phyloP scores from a whole-genome alignment of 2,113 vertebrate species.

The Formicarius rufipectus region DNA sequence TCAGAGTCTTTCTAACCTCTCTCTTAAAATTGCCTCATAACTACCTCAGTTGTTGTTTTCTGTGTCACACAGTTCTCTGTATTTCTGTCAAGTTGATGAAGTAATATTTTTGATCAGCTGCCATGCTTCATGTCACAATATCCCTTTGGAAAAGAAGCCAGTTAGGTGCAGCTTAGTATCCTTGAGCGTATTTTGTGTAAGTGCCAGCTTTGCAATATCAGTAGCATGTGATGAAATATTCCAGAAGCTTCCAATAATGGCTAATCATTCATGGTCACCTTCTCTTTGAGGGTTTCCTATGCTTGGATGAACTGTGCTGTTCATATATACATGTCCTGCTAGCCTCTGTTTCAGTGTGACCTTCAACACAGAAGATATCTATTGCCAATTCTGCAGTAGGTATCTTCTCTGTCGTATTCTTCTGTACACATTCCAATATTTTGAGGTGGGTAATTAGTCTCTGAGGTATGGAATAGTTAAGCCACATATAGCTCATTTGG shows the following conservation, averaged over 20 bases:
- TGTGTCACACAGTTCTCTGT: not conserved
- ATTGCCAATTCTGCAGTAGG: not conserved
- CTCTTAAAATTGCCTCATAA: not conserved
- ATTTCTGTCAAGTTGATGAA: not conserved
- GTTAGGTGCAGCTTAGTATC: not conserved
- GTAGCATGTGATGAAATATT: not conserved
- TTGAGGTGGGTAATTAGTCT: not conserved
- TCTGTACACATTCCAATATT: not conserved
- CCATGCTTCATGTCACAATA: not conserved
- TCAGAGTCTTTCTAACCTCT: not conserved
- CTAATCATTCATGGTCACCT: not conserved
- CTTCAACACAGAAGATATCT: not conserved
- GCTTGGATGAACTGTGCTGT: not conserved
- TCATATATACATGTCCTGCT: not conserved
- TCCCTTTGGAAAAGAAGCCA: not conserved
- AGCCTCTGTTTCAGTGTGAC: not conserved
- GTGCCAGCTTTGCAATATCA: not conserved
- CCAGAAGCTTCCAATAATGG: not conserved
- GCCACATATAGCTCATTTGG: not conserved
- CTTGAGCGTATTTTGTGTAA: fast-evolving
- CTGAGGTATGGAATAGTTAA: not conserved
- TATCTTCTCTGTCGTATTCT: not conserved
- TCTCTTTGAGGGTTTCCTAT: not conserved
- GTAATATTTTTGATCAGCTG: not conserved
- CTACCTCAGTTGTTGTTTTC: not conserved